Evolutionary conservation across 1,140 invertebrate species (phyloP).

Genomic region (Anthonomus grandis): DNA sequence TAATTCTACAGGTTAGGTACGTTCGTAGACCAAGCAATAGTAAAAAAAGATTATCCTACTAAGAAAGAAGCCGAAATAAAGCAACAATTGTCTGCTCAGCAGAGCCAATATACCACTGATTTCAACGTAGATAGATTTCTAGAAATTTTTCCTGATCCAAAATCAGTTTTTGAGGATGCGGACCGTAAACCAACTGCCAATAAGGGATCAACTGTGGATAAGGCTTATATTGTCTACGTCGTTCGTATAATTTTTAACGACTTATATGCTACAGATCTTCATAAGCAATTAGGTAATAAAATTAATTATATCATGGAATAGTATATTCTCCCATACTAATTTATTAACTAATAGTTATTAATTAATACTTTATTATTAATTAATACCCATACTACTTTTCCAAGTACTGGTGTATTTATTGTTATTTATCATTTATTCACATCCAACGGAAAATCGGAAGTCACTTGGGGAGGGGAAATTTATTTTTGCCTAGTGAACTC

Average conservation of each 20-base stretch:
- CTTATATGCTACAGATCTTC: conserved; percentile 15
- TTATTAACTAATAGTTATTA: too few relatives aligned
- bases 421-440: too few relatives aligned
- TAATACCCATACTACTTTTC: too few relatives aligned
- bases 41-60: conserved; percentile 54
- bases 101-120: conserved; percentile 49
- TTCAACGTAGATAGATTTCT: conserved; percentile 56
- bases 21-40: conserved; percentile 47
- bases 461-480: too few relatives aligned
- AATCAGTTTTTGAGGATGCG: conserved; percentile 16
- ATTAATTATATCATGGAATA: too few relatives aligned
- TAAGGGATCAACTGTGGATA: not conserved
- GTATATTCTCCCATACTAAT: too few relatives aligned
- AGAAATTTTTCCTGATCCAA: conserved; percentile 19
- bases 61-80: conserved; percentile 51
- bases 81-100: conserved; percentile 42
- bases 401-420: too few relatives aligned
- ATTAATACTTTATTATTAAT: too few relatives aligned
- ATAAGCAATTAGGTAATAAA: conserved; percentile 10
- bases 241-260: conserved; percentile 12
- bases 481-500: too few relatives aligned
- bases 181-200: too few relatives aligned
- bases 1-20: conserved; percentile 36
- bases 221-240: conserved; percentile 11
- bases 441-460: too few relatives aligned